These are phyloP conservation scores for Centruroides sculpturatus DNA, from an alignment of 1,140 invertebrate genomes.

Conservation along the genomic window DNA sequence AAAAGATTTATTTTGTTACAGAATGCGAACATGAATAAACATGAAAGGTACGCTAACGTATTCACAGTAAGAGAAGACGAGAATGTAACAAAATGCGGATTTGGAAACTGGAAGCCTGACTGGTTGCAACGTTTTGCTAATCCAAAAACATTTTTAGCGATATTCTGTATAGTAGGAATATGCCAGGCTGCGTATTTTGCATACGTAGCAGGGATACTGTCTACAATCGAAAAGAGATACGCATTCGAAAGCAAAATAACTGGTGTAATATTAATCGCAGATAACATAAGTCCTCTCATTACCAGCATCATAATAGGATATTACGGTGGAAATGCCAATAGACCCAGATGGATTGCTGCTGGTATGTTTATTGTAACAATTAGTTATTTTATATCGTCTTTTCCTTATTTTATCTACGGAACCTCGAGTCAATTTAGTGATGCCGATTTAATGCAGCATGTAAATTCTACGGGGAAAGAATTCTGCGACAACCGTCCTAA, in stretches of 20 bases:
- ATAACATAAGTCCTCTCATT: conserved; percentile 11
- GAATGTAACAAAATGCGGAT: neutral
- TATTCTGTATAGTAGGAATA: conserved; percentile 7
- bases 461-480: neutral
- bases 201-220: conserved; percentile 13
- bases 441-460: neutral
- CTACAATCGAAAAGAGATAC: conserved; percentile 35
- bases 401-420: conserved; percentile 53
- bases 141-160: conserved; percentile 5
- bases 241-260: conserved; percentile 59
- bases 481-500: neutral
- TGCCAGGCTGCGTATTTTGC: conserved; percentile 14
- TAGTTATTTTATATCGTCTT: conserved; percentile 45
- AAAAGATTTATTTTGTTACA: no score
- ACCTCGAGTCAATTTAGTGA: conserved; percentile 20
- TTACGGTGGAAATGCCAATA: conserved; percentile 38
- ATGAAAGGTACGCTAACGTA: no score
- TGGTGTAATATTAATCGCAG: conserved; percentile 32
- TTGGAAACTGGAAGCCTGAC: conserved; percentile 4
- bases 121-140: conserved; percentile 10
- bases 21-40: no score
- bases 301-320: conserved; percentile 10
- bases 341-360: conserved; percentile 49
- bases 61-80: no score
- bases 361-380: conserved; percentile 51